Percentiles rank a stretch among this genome's conserved stretches.
Evolutionary conservation across 2,888 invertebrate species (phyloP).

Genomic region (Pimpla rufipes): DNA sequence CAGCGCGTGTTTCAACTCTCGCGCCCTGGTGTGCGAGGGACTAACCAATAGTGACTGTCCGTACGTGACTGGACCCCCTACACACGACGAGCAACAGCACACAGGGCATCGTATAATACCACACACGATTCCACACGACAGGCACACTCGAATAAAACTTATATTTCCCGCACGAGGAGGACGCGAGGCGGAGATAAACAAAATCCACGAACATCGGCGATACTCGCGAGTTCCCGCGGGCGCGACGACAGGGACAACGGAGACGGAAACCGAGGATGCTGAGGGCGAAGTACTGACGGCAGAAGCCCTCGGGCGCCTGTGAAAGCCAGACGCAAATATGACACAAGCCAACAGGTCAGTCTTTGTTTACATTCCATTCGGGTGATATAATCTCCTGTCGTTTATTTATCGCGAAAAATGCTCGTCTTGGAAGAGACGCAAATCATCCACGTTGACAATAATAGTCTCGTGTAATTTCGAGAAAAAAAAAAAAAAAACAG

Average conservation of each 20-base stretch:
- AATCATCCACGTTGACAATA: neutral
- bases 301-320: constrained; percentile 50
- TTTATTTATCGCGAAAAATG: constrained; percentile 4
- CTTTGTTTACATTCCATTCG: constrained; percentile 71
- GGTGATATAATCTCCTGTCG: constrained; percentile 57
- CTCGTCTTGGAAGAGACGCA: neutral
- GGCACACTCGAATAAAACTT: constrained; percentile 5
- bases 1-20: constrained; percentile 29
- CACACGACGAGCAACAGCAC: constrained; percentile 18
- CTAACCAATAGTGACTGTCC: constrained; percentile 38
- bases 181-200: neutral
- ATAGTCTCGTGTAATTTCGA: neutral
- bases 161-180: neutral
- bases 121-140: constrained; percentile 36
- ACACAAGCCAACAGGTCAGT: constrained; percentile 83
- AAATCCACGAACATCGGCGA: constrained; percentile 2
- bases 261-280: constrained; percentile 46
- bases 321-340: constrained; percentile 74
- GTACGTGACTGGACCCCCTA: constrained; percentile 44
- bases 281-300: constrained; percentile 58
- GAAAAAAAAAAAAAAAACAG: neutral
- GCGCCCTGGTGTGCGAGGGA: neutral
- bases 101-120: constrained; percentile 33
- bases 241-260: neutral
- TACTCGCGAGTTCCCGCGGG: neutral